Base-by-base conservation (phyloP, 2,797 vertebrate genomes). In the Platalea minor region DNA sequence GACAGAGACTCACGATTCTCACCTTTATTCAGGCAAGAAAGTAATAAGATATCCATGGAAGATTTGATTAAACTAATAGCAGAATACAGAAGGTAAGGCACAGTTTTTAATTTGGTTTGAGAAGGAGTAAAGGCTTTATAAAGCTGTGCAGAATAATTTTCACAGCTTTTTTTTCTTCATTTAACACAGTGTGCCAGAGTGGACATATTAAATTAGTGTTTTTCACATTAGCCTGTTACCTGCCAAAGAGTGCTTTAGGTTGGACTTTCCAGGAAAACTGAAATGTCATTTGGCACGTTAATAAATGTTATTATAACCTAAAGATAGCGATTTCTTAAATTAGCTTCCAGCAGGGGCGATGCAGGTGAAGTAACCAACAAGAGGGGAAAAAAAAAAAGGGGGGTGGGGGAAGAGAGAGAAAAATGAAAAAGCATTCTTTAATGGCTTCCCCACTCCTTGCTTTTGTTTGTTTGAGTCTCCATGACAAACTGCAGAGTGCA, bases 1-100 rank as follows among this genome's bases (percentile, higher is more conserved):
- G 99, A 99, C 97, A 98, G 99, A 97, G 99, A 99, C 64, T 99
- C 99, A 15, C 98, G 99, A 89, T 99, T 99, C 97, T 99, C 99
- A 28, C 99, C 99, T 24, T 98, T 99, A 63, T 99, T 99, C 97
- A 99, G 99, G 96, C 99, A 99, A 98, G 99, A 99, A 97, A 99
- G 98, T 97, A 99, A 97, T 98, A 99, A 99, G 97, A 99, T 99
- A 97, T 99, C 99, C 94, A 98, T 98, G 14, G 99, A 99, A 86
- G 99, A 99, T 70, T 98, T 99, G 90, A 98, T 99, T 75, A 99
- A 99, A 96, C 97, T 99, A 80, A 98, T 99, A 69, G 97, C 98
- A 39, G 99, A 99, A 95, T 99, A 99, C 95, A 98, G 98, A 97
- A 99, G 99, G 99, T 99, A 97, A 93, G 95, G 56, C 91, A 68